Evolutionary conservation across 2,113 vertebrate species (phyloP).

Genomic region (Daphoenositta chrysoptera): DNA sequence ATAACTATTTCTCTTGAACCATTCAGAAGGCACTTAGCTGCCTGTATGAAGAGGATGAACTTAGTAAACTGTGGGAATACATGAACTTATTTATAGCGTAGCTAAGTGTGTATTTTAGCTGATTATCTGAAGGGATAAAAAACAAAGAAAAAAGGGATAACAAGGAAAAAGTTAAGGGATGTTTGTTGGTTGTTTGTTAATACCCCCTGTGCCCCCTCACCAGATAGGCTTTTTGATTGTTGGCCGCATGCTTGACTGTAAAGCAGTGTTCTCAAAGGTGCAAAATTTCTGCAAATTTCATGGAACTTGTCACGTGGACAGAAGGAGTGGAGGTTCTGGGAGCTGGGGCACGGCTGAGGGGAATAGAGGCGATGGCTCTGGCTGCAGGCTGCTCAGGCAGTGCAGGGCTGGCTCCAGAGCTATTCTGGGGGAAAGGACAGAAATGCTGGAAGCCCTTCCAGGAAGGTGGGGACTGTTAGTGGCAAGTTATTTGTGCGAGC

Average conservation of each 20-base stretch:
- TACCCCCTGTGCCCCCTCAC: rapidly evolving
- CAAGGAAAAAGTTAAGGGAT: not conserved
- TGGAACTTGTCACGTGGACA: not conserved
- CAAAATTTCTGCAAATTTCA: not conserved
- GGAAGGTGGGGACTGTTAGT: not conserved
- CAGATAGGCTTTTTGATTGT: not conserved
- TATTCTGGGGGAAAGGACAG: not conserved
- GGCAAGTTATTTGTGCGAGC: not conserved
- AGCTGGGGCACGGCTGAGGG: not conserved
- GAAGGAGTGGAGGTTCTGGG: not conserved
- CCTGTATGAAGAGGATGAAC: not conserved
- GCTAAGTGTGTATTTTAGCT: not conserved
- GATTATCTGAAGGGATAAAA: not conserved
- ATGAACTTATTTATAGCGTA: not conserved
- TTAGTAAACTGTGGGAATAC: not conserved
- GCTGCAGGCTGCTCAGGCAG: not conserved
- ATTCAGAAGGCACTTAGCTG: not conserved
- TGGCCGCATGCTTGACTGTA: not conserved
- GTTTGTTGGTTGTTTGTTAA: not conserved
- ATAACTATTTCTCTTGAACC: not conserved
- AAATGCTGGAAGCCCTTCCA: not conserved
- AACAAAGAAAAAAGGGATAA: not conserved
- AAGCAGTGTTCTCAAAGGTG: not conserved
- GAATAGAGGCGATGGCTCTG: not conserved
- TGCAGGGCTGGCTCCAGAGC: rapidly evolving